Evolutionary conservation across 2,888 invertebrate genomes (phyloP).

Genomic region (Ophion ventricosus): DNA sequence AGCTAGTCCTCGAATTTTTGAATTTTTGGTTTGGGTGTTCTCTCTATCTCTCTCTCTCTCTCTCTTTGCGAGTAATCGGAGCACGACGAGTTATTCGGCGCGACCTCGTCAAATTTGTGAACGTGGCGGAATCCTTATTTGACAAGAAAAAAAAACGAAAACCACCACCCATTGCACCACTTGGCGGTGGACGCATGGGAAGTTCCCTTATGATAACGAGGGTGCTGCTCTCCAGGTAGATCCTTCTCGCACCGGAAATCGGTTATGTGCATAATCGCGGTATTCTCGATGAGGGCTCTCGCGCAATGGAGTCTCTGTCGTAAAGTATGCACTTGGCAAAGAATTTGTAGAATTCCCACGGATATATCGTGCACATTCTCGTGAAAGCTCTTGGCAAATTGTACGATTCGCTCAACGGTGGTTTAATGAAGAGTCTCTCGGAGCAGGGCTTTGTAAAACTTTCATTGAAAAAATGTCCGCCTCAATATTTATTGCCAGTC

Average conservation of each 20-base stretch:
- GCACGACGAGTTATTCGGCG: constrained; percentile 36
- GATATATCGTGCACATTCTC: constrained; percentile 7
- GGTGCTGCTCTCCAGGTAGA: not conserved
- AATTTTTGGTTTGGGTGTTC: not conserved
- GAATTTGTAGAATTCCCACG: constrained; percentile 27
- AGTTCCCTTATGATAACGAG: not conserved
- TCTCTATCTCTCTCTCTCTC: too few species aligned
- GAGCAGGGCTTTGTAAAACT: not conserved
- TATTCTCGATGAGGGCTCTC: constrained; percentile 10
- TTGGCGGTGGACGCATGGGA: not conserved
- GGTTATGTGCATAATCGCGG: not conserved
- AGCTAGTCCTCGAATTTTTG: constrained; percentile 3
- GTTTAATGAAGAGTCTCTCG: not conserved
- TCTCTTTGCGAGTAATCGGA: constrained; percentile 21
- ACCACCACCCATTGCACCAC: constrained; percentile 28
- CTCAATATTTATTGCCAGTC: too few species aligned
- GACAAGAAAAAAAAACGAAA: not conserved
- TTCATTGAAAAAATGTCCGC: not conserved
- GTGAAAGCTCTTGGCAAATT: constrained; percentile 21
- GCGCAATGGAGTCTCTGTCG: constrained; percentile 4
- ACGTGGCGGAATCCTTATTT: constrained; percentile 20
- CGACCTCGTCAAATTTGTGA: constrained; percentile 31
- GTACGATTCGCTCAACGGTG: constrained; percentile 11
- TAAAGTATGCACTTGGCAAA: constrained; percentile 3
- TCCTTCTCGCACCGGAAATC: constrained; percentile 5